Evolutionary conservation across 2,888 invertebrate species (phyloP).

Genomic region (Pocota personata): DNA sequence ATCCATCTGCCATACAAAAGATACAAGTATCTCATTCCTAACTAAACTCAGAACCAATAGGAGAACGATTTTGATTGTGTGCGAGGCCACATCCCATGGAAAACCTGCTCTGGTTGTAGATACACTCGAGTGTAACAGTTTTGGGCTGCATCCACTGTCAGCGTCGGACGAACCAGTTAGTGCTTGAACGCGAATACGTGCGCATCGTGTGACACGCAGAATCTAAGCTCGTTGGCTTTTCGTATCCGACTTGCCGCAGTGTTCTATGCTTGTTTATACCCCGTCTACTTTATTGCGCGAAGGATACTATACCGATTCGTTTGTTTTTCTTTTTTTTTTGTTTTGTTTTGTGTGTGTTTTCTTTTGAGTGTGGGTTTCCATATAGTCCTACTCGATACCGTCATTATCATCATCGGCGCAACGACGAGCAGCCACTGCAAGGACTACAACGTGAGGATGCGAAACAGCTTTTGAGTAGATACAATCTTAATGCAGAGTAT

Average conservation of each 20-base stretch:
- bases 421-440: constrained; percentile 60
- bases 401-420: constrained; percentile 56
- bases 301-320: constrained; percentile 51
- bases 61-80: constrained; percentile 33
- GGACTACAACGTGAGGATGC: constrained; percentile 59
- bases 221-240: constrained; percentile 67
- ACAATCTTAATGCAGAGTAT: constrained; percentile 38
- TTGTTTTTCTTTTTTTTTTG: constrained; percentile 37
- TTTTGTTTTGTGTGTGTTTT: constrained; percentile 43
- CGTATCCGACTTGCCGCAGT: constrained; percentile 56
- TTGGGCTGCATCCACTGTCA: constrained; percentile 68
- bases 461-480: constrained; percentile 58
- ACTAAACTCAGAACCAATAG: constrained; percentile 38
- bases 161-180: constrained; percentile 80
- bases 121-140: constrained; percentile 70
- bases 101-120: constrained; percentile 63
- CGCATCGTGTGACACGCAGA: constrained; percentile 78
- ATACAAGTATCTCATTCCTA: constrained; percentile 52
- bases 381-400: constrained; percentile 29
- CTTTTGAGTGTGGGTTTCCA: constrained; percentile 43
- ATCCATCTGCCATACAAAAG: constrained; percentile 3
- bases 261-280: constrained; percentile 32
- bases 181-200: constrained; percentile 82
- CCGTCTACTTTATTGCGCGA: constrained; percentile 37
- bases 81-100: constrained; percentile 69